Base-by-base conservation (phyloP, 1,140 invertebrate species). In the Lithobius niger region DNA sequence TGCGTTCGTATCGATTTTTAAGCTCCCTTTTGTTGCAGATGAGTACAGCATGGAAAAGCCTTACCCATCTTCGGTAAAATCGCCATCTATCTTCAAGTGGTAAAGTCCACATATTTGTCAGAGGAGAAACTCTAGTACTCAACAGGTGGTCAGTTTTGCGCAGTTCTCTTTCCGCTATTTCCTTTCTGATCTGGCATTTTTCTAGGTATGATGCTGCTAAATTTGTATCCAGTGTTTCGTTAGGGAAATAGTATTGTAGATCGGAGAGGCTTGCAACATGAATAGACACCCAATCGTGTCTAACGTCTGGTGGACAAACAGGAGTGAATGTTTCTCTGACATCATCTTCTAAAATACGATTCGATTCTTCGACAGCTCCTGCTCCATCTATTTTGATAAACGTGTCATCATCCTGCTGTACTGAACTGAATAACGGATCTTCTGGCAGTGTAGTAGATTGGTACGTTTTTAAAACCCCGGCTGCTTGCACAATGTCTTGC, bases 1-100 rank as follows among this genome's bases (percentile, higher is more conserved):
- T 31, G 19, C 42, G n/a, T 26, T 59, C 31, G 27, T 62, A 61
- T 21, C 27, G 24, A 15, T 18, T 26, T 15, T 42, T 2, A n/a
- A 58, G 10, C 19, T 22, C 43, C 27, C 10, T 6, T 16, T 13
- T 36, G 50, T 55, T 24, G 3, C 4, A 2, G 3, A 40, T 45
- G 1, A 26, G 15, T 10, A 45, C 27, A 26, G 10, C 24, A 25
- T 19, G 10, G n/a, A n/a, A 25, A 2, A 27, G 27, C 25, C 19
- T 24, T 3, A 57, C 21, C 47, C 55, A 44, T 25, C 36, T n/a
- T 45, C 43, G 44, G 36, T 45, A 50, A 19, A 53, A 19, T 42
- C 51, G n/a, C 27, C 57, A 44, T 28, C 54, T 43, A 15, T 50
- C 27, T 19, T 26, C 28, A 6, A 50, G 15, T 6, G 3, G 2